Conservation (phyloP, 2,113 vertebrate species). For the Corythaeola cristata region DNA sequence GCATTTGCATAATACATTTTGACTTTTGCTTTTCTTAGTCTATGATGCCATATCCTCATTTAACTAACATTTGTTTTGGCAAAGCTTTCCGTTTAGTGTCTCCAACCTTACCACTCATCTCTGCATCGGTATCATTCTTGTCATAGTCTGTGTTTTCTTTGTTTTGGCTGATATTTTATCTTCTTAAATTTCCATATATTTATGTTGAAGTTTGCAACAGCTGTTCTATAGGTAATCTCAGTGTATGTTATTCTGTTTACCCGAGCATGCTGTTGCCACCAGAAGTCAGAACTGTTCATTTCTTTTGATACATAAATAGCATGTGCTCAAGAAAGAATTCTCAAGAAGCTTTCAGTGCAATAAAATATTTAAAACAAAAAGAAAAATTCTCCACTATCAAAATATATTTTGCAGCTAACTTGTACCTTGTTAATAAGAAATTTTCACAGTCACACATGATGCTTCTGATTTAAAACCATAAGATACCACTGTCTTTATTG, state of each 20-base stretch:
- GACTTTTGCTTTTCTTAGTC: background rate
- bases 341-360: background rate
- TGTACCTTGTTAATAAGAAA: background rate
- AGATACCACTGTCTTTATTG: background rate
- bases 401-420: background rate
- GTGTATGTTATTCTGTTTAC: background rate
- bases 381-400: background rate
- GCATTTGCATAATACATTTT: background rate
- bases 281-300: background rate
- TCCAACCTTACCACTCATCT: background rate
- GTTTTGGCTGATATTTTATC: background rate
- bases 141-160: background rate
- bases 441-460: background rate
- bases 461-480: background rate
- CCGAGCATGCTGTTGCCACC: background rate
- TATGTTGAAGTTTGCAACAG: background rate
- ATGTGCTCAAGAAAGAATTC: background rate
- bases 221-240: background rate
- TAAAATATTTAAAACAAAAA: background rate
- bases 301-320: background rate
- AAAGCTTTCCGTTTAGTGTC: background rate
- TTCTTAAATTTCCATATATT: background rate
- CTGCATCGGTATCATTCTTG: background rate
- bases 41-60: background rate
- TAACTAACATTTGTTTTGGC: background rate